phyloP scores from a whole-genome alignment of 2,888 invertebrate genomes.

The Cremastinae sp. region DNA sequence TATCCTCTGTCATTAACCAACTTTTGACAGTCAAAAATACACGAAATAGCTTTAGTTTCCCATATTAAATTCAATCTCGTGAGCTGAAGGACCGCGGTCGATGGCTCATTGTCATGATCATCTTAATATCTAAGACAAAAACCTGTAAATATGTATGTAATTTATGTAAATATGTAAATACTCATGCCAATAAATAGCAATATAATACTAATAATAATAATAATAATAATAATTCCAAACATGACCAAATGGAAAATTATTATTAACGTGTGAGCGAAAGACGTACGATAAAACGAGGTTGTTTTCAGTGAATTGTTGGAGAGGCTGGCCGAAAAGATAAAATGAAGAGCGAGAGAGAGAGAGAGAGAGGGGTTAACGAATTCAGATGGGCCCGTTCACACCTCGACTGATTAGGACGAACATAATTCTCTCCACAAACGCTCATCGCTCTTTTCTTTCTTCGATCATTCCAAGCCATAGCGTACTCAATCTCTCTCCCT shows the following conservation, averaged over 20 bases:
- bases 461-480: background rate
- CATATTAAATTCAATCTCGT: no score
- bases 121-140: no score
- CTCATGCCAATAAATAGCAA: no score
- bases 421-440: conserved; percentile 69
- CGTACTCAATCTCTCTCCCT: background rate
- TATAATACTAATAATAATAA: background rate
- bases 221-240: background rate
- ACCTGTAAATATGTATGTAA: no score
- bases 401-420: conserved; percentile 75
- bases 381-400: conserved; percentile 77
- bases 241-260: conserved; percentile 31
- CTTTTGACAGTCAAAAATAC: no score
- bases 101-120: no score
- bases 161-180: no score
- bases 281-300: background rate
- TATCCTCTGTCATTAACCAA: no score
- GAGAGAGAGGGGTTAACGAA: conserved; percentile 68
- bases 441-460: conserved; percentile 1
- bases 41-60: no score
- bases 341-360: conserved; percentile 21
- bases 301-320: background rate
- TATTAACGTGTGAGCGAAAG: conserved; percentile 1
- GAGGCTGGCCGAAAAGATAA: conserved; percentile 13
- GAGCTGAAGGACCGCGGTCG: no score